Evolutionary conservation across 2,113 vertebrate genomes (phyloP).

Genomic region (Oplegnathus fasciatus): DNA sequence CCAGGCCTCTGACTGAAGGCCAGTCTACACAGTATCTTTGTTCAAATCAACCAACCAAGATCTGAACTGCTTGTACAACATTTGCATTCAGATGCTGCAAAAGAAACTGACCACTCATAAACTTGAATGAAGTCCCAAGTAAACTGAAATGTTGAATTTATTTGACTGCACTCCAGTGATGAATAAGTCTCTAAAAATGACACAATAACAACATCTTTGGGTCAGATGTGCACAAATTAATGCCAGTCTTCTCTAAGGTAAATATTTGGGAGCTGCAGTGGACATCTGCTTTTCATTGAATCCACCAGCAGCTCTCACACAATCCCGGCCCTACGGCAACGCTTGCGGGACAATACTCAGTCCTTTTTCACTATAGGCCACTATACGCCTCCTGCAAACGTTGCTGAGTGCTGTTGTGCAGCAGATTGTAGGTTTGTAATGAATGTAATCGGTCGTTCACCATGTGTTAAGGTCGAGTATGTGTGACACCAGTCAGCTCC

Average conservation of each 20-base stretch:
- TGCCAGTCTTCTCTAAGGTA: constrained; percentile 29
- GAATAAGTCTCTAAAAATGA: not conserved
- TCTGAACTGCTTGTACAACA: not conserved
- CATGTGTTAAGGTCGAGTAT: not conserved
- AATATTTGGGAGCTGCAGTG: constrained; percentile 52
- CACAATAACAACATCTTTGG: not conserved
- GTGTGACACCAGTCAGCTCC: not conserved
- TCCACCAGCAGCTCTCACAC: not conserved
- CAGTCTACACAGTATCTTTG: not conserved
- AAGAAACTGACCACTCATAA: not conserved
- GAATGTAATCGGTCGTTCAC: not conserved
- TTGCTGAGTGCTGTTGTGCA: not conserved
- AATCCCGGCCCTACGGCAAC: not conserved
- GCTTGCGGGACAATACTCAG: not conserved
- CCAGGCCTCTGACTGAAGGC: constrained; percentile 9
- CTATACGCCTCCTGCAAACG: not conserved
- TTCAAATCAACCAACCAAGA: not conserved
- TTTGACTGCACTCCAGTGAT: not conserved
- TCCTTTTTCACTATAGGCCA: not conserved
- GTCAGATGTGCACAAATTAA: constrained; percentile 48
- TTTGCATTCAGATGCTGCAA: not conserved
- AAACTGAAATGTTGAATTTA: not conserved
- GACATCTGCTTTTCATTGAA: constrained; percentile 63
- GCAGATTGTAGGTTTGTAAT: not conserved
- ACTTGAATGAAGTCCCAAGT: not conserved